Evolutionary conservation across 2,797 vertebrate species (phyloP), one percentile per base, ranked within the genome.

Genomic region (Sebastiscus tertius): DNA sequence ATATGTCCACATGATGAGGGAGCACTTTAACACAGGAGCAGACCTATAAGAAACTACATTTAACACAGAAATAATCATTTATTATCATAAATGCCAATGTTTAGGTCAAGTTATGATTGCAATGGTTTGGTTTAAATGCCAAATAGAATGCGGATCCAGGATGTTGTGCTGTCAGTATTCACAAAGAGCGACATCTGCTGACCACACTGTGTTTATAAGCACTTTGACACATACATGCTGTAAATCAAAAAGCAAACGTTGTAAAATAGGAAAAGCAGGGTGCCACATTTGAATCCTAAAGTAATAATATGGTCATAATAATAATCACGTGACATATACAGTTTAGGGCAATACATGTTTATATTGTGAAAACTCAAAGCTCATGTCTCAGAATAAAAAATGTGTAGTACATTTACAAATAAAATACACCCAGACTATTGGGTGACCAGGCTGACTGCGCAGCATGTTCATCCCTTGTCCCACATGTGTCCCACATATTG

Each of bases 151-250:
- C 89, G 80, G 88, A 82, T 86, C 68, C 80, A 89, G 70, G 75
- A 72, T 78, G 73, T 77, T 89, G 68, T 77, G 71, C 52, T 85
- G 80, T 81, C 86, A 90, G 79, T 22, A 77, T 91, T 93, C 89
- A 92, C 86, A 76, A 88, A 95, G 92, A 90, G 95, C 94, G 96
- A 94, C 96, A 94, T 88, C 95, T 96, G 90, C 92, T 93, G 95
- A 87, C 89, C 82, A 79, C 29, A 80, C 5, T n/a, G 79, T 31
- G 56, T 75, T 74, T 16, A 59, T 67, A 60, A 70, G 18, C 65
- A 18, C 3, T 56, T 54, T 81, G 69, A 78, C 77, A 87, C 34
- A 80, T 2, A 62, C 63, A 26, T 68, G 31, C 56, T 82, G 58
- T 68, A 77, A 65, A 81, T 66, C 52, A 69, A 67, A 80, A 26